phyloP scores from a whole-genome alignment of 2,888 invertebrate species.

The Herminia tarsipennalis region DNA sequence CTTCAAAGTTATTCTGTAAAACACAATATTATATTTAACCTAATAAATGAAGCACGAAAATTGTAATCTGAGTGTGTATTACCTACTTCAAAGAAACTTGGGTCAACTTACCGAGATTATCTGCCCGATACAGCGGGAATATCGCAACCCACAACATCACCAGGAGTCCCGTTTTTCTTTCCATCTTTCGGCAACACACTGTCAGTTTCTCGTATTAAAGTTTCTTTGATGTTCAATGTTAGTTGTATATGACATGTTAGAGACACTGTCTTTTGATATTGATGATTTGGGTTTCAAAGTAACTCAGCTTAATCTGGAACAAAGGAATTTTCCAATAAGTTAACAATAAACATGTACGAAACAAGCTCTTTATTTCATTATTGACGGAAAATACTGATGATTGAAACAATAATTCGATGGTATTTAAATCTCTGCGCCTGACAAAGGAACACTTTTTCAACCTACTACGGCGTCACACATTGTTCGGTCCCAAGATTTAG shows the following conservation, averaged over 20 bases:
- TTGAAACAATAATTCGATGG: too few relatives aligned
- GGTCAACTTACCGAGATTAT: constrained; percentile 74
- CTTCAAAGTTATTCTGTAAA: too few relatives aligned
- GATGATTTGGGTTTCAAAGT: neutral
- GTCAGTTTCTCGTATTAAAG: constrained; percentile 41
- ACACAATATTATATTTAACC: too few relatives aligned
- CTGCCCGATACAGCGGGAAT: constrained; percentile 74
- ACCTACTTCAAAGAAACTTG: constrained; percentile 5
- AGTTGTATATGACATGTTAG: constrained; percentile 34
- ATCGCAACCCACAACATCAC: constrained; percentile 73
- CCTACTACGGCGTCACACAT: too few relatives aligned
- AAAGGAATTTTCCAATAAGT: too few relatives aligned
- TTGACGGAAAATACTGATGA: too few relatives aligned
- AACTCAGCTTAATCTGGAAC: constrained; percentile 10
- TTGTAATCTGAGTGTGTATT: too few relatives aligned
- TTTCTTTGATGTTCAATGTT: constrained; percentile 23
- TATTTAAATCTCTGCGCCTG: too few relatives aligned
- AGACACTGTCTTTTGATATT: constrained; percentile 1
- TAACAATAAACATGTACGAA: neutral
- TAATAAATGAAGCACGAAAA: too few relatives aligned
- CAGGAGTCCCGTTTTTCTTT: constrained; percentile 61
- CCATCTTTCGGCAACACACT: constrained; percentile 53
- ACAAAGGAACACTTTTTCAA: too few relatives aligned
- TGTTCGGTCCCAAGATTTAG: too few relatives aligned
- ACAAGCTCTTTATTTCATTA: too few relatives aligned